These are phyloP conservation scores for Microcaecilia unicolor DNA, from an alignment of 2,797 vertebrate species.

Conservation along the genomic window DNA sequence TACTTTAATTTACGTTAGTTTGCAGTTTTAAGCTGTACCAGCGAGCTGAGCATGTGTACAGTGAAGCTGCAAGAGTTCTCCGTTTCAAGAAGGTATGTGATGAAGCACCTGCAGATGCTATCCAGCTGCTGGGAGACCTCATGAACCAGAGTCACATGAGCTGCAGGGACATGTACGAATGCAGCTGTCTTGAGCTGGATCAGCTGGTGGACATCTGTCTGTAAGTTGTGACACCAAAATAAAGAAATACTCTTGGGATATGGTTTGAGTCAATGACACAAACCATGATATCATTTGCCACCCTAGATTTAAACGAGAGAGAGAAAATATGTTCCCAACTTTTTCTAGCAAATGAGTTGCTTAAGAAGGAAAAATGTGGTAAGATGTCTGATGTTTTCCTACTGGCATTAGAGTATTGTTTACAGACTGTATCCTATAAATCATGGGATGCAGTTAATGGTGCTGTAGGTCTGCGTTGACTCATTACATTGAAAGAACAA, in stretches of 20 bases:
- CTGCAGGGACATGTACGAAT: constrained; percentile 88
- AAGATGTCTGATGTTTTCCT: constrained; percentile 25
- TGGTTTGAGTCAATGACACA: constrained; percentile 27
- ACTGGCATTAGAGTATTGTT: constrained; percentile 24
- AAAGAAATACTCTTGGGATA: constrained; percentile 8
- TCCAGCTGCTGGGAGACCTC: constrained; percentile 73
- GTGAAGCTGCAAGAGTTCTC: constrained; percentile 81
- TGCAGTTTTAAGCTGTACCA: constrained; percentile 78
- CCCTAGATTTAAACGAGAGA: constrained; percentile 25
- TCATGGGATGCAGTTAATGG: too few relatives aligned
- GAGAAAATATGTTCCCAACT: constrained; percentile 18
- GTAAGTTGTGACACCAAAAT: constrained; percentile 58
- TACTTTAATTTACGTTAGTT: too few relatives aligned
- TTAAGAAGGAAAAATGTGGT: constrained; percentile 23
- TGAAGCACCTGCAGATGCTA: constrained; percentile 49
- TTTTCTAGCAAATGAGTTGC: constrained; percentile 23
- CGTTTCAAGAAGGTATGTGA: constrained; percentile 77
- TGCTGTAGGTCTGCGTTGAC: constrained; percentile 21
- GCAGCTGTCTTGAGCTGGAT: constrained; percentile 90
- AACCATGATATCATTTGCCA: constrained; percentile 16
- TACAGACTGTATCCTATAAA: constrained; percentile 16
- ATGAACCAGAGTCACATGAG: constrained; percentile 91
- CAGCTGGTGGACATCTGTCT: constrained; percentile 84
- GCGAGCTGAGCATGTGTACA: constrained; percentile 87
- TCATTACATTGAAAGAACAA: background rate